Base-by-base conservation (phyloP, 2,113 vertebrate genomes). In the Anarrhichthys ocellatus region DNA sequence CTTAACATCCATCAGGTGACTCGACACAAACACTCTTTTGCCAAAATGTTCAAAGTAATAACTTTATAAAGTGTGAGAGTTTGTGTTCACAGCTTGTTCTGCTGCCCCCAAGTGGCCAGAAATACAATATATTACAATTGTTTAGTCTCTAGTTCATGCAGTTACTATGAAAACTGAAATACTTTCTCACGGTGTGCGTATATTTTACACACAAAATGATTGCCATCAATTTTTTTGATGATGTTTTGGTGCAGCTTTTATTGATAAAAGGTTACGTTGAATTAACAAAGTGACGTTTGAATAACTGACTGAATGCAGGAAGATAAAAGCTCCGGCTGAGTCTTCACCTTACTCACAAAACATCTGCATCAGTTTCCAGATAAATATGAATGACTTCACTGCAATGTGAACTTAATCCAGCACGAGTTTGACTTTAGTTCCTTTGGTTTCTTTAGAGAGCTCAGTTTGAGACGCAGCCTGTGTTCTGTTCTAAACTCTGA, bases 391-490 rank as follows among this genome's bases (percentile, higher is more conserved):
- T 18, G 18, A 48, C 15, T 48, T 17, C 15, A 48, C 1, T 6
- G 46, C 15, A 6, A 18, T 5, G 15, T 5, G 5, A 17, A 2
- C 18, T 6, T 18, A 48, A 46, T 44, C 4, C 46, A 48, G 17
- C 46, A 15, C 0, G 44, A 46, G 44, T 17, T 46, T 0, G 17
- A 17, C 54, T 13, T 22, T 1, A 9, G 1, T 46, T 20, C 20
- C 15, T 24, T 24, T 1, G n/a, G 29, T 29, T 29, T 29, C 29
- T 42, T 20, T 0, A 20, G 14, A 46, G 11, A 15, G 42, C 38
- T 10, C 1, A 15, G 2, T 36, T 67, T 71, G 76, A 85, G 76
- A 74, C 1, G 2, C 74, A 78, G 77, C 27, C 78, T 71, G 29
- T 5, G 0, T 66, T 74, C 50, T 46, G 1, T n/a, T 77, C 59